Evolutionary conservation across 2,797 vertebrate species (phyloP), one percentile per base, ranked within the genome.

Genomic region (Podarcis siculus): DNA sequence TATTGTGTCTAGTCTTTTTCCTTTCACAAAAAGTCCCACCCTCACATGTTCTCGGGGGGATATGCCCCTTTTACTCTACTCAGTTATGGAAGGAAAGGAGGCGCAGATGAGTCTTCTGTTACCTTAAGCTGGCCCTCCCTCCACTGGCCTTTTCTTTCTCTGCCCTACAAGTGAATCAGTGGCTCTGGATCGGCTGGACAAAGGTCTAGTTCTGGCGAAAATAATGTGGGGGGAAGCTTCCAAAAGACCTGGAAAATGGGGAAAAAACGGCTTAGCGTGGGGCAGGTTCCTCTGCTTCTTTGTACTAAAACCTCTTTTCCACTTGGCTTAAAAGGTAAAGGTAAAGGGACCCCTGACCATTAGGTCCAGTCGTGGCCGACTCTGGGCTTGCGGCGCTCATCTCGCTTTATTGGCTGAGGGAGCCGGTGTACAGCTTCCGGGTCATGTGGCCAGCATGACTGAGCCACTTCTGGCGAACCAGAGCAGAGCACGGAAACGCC

Each of bases 181-280:
- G 69, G 89, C 79, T 93, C 92, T 92, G 91, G 93, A 83, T 82
- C 92, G 95, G 89, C 93, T 91, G 91, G 92, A 90, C 87, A 95
- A 94, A 86, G 92, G 94, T 93, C 92, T 97, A 90, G 95, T 93
- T 95, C 93, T 95, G 90, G 95, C 91, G 89, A 96, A 96, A 93
- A 96, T 93, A 92, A 97, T 87, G 71, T 95, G 95, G 87, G 96
- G 89, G 79, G 82, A 88, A 89, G 77, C 75, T 86, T 95, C 94
- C 91, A 95, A 92, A 93, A 88, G 78, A 92, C 94, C 94, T 96
- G 93, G 89, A 95, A 96, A 93, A 95, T 89, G 89, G 89, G 91
- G 92, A 89, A 84, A 86, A 89, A 90, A 92, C 75, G 83, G 55
- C 67, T 90, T 90, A 82, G 71, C n/a, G 42, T 83, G 75, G 58